Evolutionary conservation across 2,888 invertebrate genomes (phyloP), one percentile per base, ranked within the genome.

Genomic region (Leptopilina syphax): DNA sequence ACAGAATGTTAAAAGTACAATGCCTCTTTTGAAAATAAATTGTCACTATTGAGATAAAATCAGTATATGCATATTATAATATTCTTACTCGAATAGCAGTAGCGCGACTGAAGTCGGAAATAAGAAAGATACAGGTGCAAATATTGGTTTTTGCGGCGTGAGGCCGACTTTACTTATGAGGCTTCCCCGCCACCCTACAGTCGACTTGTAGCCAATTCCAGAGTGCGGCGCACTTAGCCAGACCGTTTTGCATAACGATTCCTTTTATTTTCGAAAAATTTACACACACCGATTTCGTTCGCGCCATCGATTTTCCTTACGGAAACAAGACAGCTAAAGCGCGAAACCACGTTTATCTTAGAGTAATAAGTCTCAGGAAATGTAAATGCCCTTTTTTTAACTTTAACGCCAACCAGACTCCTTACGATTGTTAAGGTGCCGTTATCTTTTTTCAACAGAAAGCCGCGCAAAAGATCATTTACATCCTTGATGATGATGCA

Each of bases 91-190:
- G 50, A 9, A 50, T 50, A 50, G 50, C 50, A 47, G 47, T 47
- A 47, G 47, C 47, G 65, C 81, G 81, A 79, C 83, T 83, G 82
- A 81, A 80, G 82, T 83, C 81, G 73, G 27, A 73, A 18, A 18
- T 18, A 18, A 18, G 18, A 18, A 57, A 73, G 57, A 73, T 73
- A 73, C 73, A 73, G 73, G 73, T 73, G 73, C 73, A 73, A 73
- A 73, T 73, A 73, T 73, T 73, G 73, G 73, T 73, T 73, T 73
- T 34, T 73, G 73, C 73, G 41, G 73, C 73, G 34, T 18, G 27
- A 57, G 73, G 73, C 57, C 73, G 34, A 57, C 73, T 54, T 73
- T 73, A 73, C 73, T 73, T 73, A 73, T 73, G 73, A 57, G 73
- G 73, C 73, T 73, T 73, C 73, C 70, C 54, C 70, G 12, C 24